Evolutionary conservation across 1,140 invertebrate species (phyloP).

Genomic region (Carposina sasakii): DNA sequence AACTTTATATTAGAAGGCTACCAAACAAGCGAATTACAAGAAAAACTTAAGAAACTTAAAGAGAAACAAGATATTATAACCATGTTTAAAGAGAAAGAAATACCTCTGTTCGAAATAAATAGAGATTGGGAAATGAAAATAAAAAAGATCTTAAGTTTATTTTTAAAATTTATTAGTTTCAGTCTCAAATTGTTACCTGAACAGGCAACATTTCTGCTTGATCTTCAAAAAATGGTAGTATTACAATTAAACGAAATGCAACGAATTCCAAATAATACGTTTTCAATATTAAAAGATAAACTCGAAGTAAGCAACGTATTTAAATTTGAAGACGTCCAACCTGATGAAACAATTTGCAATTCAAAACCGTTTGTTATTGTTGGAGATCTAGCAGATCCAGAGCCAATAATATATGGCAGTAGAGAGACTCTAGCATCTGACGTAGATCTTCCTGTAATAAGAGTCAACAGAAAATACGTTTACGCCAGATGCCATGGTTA

Average conservation of each 20-base stretch:
- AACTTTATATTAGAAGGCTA: conserved; percentile 46
- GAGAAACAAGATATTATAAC: conserved; percentile 37
- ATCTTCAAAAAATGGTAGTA: conserved; percentile 56
- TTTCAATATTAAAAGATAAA: conserved; percentile 41
- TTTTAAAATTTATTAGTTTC: conserved; percentile 60
- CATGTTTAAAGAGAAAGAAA: conserved; percentile 32
- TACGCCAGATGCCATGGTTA: conserved; percentile 65
- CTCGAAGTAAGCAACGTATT: conserved; percentile 34
- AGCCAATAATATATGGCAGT: conserved; percentile 43
- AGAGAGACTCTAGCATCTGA: conserved; percentile 46
- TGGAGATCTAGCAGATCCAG: conserved; percentile 39
- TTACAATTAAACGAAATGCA: conserved; percentile 59
- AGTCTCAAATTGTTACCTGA: conserved; percentile 56
- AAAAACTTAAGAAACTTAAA: conserved; percentile 43
- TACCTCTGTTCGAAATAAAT: conserved; percentile 39
- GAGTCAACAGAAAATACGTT: conserved; percentile 45
- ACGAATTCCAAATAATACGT: conserved; percentile 25
- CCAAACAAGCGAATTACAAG: conserved; percentile 35
- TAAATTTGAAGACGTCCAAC: conserved; percentile 31
- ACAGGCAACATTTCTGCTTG: conserved; percentile 55
- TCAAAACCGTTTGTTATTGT: conserved; percentile 42
- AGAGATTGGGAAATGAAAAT: conserved; percentile 55
- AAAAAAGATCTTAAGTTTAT: conserved; percentile 49
- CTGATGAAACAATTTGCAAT: conserved; percentile 25
- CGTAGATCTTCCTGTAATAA: conserved; percentile 48